These are phyloP conservation scores for Dunckerocampus dactyliophorus DNA, from an alignment of 2,113 vertebrate genomes.

Conservation along the genomic window DNA sequence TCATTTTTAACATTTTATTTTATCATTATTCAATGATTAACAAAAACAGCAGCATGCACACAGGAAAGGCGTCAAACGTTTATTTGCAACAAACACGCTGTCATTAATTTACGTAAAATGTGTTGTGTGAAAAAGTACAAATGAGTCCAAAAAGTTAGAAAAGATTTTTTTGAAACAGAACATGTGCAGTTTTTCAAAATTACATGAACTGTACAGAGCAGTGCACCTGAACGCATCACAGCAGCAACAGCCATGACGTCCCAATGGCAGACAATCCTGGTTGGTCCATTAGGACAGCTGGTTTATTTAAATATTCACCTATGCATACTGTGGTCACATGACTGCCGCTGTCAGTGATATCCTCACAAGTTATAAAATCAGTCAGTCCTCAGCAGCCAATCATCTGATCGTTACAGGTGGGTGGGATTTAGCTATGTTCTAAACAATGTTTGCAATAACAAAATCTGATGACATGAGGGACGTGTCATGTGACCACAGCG, in stretches of 20 bases:
- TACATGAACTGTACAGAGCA: conserved; percentile 15
- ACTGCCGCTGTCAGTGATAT: too few species aligned
- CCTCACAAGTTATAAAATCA: too few species aligned
- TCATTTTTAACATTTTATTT: too few species aligned
- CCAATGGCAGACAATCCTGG: conserved; percentile 16
- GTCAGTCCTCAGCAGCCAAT: too few species aligned
- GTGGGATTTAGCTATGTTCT: too few species aligned
- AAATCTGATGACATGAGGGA: too few species aligned
- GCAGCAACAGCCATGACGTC: conserved; percentile 2
- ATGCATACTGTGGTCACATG: not conserved
- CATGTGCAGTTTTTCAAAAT: not conserved
- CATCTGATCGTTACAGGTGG: too few species aligned
- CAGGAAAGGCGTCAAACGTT: conserved; percentile 22
- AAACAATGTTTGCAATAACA: too few species aligned
- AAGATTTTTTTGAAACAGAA: conserved; percentile 5
- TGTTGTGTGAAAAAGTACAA: conserved; percentile 52
- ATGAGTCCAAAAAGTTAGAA: conserved; percentile 38
- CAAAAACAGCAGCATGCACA: not conserved
- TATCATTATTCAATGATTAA: not conserved
- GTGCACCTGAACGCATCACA: conserved; percentile 33
- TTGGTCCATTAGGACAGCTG: conserved; percentile 3
- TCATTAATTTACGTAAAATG: conserved; percentile 35
- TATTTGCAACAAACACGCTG: conserved; percentile 30
- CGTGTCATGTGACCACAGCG: conserved; percentile 18
- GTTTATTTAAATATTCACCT: not conserved